Evolutionary conservation across 1,140 invertebrate genomes (phyloP).

Genomic region (Yoshiicerus persimilis): DNA sequence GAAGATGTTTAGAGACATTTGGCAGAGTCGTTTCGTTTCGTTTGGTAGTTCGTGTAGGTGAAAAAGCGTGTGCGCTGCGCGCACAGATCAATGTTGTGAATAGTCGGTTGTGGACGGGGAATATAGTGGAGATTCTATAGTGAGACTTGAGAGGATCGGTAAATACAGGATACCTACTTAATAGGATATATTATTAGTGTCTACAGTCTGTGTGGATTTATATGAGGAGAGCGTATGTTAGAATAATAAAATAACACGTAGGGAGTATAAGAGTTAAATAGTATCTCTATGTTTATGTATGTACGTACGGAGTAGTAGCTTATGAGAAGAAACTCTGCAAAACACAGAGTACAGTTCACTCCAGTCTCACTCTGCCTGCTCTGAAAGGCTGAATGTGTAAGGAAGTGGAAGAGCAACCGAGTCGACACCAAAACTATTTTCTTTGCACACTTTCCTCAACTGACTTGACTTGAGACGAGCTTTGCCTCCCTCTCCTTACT

Average conservation of each 20-base stretch:
- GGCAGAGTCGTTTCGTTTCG: constrained; percentile 4
- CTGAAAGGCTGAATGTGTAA: neutral
- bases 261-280: too few relatives aligned
- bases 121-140: too few relatives aligned
- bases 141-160: neutral
- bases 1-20: constrained; percentile 20
- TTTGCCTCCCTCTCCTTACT: neutral
- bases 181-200: neutral
- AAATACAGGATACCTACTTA: neutral
- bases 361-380: neutral
- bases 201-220: neutral
- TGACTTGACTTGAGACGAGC: neutral
- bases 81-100: constrained; percentile 18
- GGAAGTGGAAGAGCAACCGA: constrained; percentile 5
- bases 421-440: constrained; percentile 17
- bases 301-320: too few relatives aligned
- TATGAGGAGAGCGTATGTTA: neutral
- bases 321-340: too few relatives aligned
- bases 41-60: neutral
- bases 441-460: constrained; percentile 3
- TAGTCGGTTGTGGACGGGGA: too few relatives aligned
- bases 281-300: too few relatives aligned
- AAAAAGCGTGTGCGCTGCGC: constrained; percentile 6
- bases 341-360: neutral
- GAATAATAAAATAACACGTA: too few relatives aligned